These are phyloP conservation scores for Dilophus febrilis DNA, from an alignment of 2,888 invertebrate genomes.

Conservation along the genomic window DNA sequence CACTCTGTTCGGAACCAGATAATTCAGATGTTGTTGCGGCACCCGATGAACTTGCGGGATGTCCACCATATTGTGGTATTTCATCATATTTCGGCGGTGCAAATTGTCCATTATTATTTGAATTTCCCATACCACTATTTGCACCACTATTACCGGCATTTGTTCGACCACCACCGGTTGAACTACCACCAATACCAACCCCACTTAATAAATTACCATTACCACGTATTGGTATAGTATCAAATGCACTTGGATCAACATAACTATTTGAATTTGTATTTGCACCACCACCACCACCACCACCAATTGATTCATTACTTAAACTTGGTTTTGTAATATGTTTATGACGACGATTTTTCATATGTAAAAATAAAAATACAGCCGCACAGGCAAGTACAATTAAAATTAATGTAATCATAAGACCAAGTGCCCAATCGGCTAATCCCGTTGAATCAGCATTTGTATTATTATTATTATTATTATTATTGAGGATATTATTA, in stretches of 20 bases:
- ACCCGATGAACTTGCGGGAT: slow-evolving; percentile 60
- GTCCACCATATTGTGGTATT: slow-evolving; percentile 68
- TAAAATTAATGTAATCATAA: slow-evolving; percentile 65
- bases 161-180: too few species aligned
- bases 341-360: slow-evolving; percentile 64
- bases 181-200: slow-evolving; percentile 16
- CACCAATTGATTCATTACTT: slow-evolving; percentile 51
- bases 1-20: slow-evolving; percentile 87
- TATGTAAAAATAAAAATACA: slow-evolving; percentile 68
- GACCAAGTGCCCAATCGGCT: slow-evolving; percentile 77
- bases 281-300: too few species aligned
- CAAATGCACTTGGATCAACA: slow-evolving; percentile 76
- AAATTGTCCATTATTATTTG: slow-evolving; percentile 39
- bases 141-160: too few species aligned
- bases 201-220: slow-evolving; percentile 29
- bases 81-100: slow-evolving; percentile 85
- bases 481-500: too few species aligned
- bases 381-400: slow-evolving; percentile 70
- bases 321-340: slow-evolving; percentile 63
- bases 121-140: too few species aligned
- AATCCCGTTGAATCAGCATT: slow-evolving; percentile 45
- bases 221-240: slow-evolving; percentile 71
- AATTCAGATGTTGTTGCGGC: slow-evolving; percentile 77
- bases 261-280: slow-evolving; percentile 61
- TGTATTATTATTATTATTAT: slow-evolving; percentile 18